Evolutionary conservation across 2,888 invertebrate species (phyloP).

Genomic region (Morinoia aosen): DNA sequence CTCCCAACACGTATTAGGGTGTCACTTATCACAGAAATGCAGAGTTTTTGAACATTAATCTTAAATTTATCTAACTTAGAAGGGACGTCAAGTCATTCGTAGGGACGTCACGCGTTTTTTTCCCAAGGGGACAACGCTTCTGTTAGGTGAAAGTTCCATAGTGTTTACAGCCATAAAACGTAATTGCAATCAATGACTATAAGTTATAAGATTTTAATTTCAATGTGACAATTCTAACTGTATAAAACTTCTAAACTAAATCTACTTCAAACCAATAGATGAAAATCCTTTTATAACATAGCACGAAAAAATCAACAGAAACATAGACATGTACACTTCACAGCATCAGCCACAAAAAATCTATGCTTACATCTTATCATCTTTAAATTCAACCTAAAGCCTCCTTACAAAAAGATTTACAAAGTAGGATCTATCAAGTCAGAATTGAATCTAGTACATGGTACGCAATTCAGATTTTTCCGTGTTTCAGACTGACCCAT

Average conservation of each 20-base stretch:
- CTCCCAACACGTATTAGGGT: no score
- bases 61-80: not conserved
- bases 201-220: not conserved
- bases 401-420: not conserved
- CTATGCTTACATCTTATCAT: not conserved
- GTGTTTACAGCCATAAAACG: not conserved
- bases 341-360: not conserved
- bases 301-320: not conserved
- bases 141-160: not conserved
- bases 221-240: not conserved
- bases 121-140: no score
- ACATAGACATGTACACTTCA: not conserved
- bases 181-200: not conserved
- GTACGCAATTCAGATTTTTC: not conserved
- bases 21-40: no score
- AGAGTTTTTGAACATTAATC: no score
- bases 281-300: not conserved
- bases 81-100: not conserved
- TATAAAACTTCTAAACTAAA: not conserved
- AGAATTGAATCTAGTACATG: no score
- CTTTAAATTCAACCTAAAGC: not conserved
- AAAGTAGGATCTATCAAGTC: not conserved
- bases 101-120: no score
- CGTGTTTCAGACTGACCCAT: conserved; percentile 74
- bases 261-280: not conserved